Evolutionary conservation across 2,797 vertebrate genomes (phyloP).

Genomic region (Numenius phaeopus): DNA sequence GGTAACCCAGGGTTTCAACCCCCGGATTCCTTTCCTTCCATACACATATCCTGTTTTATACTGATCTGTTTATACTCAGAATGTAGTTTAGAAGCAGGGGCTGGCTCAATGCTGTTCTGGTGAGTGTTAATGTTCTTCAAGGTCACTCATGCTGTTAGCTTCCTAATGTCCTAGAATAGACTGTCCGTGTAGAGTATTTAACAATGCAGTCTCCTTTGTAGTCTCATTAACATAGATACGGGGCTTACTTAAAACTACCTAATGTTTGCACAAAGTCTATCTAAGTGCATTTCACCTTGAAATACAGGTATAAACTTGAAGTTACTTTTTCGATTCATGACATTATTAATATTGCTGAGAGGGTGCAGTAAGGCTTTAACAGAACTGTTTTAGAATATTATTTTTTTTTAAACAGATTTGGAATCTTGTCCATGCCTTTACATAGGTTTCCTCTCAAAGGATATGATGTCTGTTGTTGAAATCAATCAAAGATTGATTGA

Average conservation of each 20-base stretch:
- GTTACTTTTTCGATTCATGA: background rate
- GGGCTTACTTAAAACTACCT: background rate
- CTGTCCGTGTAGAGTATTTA: background rate
- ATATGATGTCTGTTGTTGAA: background rate
- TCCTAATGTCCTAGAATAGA: background rate
- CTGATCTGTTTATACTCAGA: background rate
- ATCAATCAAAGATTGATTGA: background rate
- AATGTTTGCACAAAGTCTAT: background rate
- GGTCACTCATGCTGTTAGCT: background rate
- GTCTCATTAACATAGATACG: background rate
- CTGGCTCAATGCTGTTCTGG: background rate
- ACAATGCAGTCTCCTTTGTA: background rate
- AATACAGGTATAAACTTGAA: background rate
- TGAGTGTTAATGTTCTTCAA: background rate
- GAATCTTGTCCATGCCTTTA: background rate
- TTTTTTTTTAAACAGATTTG: background rate
- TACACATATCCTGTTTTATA: background rate
- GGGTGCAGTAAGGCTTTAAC: background rate
- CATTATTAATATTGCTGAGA: background rate
- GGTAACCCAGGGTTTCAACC: background rate
- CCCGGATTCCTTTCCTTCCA: background rate
- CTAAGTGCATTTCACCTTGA: background rate
- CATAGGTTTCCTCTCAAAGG: background rate
- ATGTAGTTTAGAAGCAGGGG: background rate
- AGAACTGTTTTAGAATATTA: background rate